Conservation (phyloP, 2,113 vertebrate species). For the Bubo bubo region DNA sequence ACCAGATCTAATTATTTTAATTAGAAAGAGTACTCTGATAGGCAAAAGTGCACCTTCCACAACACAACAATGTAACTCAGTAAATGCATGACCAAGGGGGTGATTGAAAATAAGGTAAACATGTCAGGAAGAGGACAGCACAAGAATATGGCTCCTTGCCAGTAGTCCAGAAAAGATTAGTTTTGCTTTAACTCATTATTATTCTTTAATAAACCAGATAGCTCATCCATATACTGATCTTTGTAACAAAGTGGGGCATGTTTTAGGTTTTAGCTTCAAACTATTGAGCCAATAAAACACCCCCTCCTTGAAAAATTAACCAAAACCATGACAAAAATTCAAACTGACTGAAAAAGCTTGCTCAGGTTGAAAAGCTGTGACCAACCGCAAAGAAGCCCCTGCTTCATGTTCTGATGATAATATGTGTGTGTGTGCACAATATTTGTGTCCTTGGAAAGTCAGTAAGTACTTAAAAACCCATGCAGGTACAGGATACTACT, state of each 20-base stretch:
- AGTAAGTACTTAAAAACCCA: background rate
- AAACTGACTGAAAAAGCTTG: background rate
- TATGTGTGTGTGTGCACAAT: background rate
- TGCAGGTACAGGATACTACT: background rate
- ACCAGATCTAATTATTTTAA: background rate
- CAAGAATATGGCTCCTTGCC: background rate
- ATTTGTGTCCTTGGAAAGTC: background rate
- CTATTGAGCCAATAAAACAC: background rate
- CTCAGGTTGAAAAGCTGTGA: background rate
- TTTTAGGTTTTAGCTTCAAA: background rate
- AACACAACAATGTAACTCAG: background rate
- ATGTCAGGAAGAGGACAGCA: background rate
- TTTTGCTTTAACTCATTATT: background rate
- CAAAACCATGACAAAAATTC: background rate
- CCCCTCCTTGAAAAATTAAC: background rate
- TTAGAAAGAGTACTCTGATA: background rate
- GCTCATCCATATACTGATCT: background rate
- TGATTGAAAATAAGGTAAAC: background rate
- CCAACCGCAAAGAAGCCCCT: background rate
- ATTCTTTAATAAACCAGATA: background rate
- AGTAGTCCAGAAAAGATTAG: background rate
- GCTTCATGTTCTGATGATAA: background rate
- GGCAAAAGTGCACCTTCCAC: background rate
- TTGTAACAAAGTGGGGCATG: background rate
- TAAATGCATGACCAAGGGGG: background rate